These are phyloP conservation scores for Nibea albiflora DNA, from an alignment of 2,113 vertebrate genomes.

Conservation along the genomic window DNA sequence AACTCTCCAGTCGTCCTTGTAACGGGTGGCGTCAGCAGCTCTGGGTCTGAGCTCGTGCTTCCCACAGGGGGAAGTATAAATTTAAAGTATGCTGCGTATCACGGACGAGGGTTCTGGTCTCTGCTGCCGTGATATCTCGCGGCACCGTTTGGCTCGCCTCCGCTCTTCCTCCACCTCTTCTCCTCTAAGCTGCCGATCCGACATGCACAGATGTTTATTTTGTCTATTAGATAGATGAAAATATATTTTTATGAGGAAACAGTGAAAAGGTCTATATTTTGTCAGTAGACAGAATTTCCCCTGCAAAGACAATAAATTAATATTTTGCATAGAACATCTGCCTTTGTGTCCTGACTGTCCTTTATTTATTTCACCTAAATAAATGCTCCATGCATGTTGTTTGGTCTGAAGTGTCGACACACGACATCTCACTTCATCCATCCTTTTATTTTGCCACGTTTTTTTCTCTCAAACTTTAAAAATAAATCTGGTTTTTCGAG, in stretches of 20 bases:
- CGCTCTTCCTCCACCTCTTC: neutral
- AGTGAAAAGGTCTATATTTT: conserved; percentile 20
- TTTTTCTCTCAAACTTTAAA: conserved; percentile 1
- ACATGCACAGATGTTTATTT: conserved; percentile 34
- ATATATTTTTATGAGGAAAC: conserved; percentile 38
- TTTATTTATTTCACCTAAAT: neutral
- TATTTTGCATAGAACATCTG: conserved; percentile 39
- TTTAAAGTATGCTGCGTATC: too few relatives aligned
- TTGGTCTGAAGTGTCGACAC: neutral
- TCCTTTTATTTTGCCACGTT: neutral
- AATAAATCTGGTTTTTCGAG: conserved; percentile 17
- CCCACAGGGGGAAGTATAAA: too few relatives aligned
- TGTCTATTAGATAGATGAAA: conserved; percentile 2
- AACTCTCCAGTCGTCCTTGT: neutral
- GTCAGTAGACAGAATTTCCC: conserved; percentile 14
- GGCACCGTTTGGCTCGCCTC: neutral
- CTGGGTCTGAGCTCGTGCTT: neutral
- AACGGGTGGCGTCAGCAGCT: conserved; percentile 9
- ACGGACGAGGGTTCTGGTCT: conserved; percentile 4
- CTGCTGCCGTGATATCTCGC: conserved; percentile 26
- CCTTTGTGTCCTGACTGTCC: conserved; percentile 17
- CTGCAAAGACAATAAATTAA: conserved; percentile 60
- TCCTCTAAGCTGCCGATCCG: conserved; percentile 37
- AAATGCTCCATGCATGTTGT: neutral
- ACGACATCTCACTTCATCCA: neutral